phyloP scores from a whole-genome alignment of 2,888 invertebrate genomes.

The Netelia inedita region DNA sequence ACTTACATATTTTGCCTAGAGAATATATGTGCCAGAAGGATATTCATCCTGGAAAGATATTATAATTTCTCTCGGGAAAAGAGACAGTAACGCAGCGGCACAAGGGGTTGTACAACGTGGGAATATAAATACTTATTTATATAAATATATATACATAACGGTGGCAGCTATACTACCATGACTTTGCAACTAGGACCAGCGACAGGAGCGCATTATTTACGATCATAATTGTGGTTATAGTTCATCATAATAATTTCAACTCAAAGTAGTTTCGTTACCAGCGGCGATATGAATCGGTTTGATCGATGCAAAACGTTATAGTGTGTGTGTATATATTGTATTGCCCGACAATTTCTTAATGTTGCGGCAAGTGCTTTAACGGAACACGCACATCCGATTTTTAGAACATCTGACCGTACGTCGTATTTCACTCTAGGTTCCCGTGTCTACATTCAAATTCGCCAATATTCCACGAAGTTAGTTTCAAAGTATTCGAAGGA shows the following conservation, averaged over 20 bases:
- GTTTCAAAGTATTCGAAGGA: too few species aligned
- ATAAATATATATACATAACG: background rate
- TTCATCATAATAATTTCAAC: constrained; percentile 64
- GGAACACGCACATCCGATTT: background rate
- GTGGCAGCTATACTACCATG: constrained; percentile 30
- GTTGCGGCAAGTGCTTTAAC: background rate
- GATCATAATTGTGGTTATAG: constrained; percentile 63
- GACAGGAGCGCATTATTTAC: constrained; percentile 60
- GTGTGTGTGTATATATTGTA: background rate
- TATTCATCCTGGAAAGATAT: constrained; percentile 38
- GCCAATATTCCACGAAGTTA: too few species aligned
- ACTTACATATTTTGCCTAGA: constrained; percentile 30
- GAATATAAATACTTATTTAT: background rate
- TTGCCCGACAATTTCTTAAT: background rate
- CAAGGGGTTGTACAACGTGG: background rate
- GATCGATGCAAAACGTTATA: constrained; percentile 58
- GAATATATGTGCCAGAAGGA: constrained; percentile 28
- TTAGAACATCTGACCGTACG: too few species aligned
- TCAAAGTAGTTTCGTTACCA: constrained; percentile 44
- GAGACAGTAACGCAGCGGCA: constrained; percentile 2
- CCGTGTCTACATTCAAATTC: too few species aligned
- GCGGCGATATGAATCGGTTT: constrained; percentile 60
- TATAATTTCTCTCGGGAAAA: constrained; percentile 54
- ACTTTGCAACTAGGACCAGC: constrained; percentile 42
- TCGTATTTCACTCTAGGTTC: background rate